Conservation (phyloP, 2,797 vertebrate species). For the Channa striata region DNA sequence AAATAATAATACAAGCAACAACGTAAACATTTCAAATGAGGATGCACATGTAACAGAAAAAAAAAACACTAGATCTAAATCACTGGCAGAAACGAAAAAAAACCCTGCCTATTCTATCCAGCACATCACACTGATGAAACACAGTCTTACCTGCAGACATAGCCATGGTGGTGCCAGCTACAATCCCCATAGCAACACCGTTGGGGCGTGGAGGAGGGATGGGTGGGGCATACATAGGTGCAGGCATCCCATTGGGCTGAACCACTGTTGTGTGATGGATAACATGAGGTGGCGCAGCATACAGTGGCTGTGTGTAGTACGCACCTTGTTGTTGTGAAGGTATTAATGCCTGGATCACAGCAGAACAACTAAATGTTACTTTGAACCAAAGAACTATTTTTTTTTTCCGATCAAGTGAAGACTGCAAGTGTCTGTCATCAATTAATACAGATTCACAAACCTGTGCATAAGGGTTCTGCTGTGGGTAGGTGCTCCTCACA, state of each 20-base stretch:
- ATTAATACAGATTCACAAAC: constrained; percentile 80
- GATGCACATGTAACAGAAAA: too few relatives aligned
- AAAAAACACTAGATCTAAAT: too few relatives aligned
- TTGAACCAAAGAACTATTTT: too few relatives aligned
- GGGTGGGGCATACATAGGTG: constrained; percentile 93
- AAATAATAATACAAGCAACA: too few relatives aligned
- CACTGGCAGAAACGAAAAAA: too few relatives aligned
- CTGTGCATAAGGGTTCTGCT: constrained; percentile 98
- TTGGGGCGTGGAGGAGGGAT: constrained; percentile 88
- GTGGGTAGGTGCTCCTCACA: constrained; percentile 95
- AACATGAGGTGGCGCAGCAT: constrained; percentile 96
- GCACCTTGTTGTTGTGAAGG: constrained; percentile 91
- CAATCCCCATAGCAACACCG: constrained; percentile 96
- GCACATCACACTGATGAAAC: neutral
- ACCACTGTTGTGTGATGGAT: constrained; percentile 99
- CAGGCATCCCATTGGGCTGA: constrained; percentile 98
- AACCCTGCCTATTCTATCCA: too few relatives aligned
- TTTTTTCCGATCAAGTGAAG: too few relatives aligned
- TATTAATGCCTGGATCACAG: constrained; percentile 62
- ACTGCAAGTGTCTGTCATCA: neutral
- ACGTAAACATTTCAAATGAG: too few relatives aligned
- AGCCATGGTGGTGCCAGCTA: constrained; percentile 98
- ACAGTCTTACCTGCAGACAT: constrained; percentile 94
- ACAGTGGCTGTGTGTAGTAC: constrained; percentile 97
- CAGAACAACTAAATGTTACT: neutral